Conservation (phyloP, 2,113 vertebrate genomes). For the Vombatus ursinus region DNA sequence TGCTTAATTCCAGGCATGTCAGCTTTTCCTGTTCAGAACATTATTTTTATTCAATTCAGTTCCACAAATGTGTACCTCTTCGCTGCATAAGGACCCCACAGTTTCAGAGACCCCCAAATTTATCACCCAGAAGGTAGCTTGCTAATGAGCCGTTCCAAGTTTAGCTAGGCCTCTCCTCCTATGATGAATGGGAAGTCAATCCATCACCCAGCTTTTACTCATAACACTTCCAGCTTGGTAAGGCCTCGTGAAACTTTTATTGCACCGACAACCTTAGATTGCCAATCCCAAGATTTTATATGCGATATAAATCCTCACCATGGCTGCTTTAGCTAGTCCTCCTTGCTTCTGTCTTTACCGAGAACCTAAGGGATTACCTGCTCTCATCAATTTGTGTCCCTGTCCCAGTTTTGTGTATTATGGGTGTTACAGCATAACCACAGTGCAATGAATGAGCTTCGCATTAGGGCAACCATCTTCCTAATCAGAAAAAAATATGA, state of each 20-base stretch:
- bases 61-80: neutral
- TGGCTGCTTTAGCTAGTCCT: neutral
- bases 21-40: neutral
- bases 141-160: too few relatives aligned
- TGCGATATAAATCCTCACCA: neutral
- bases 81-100: neutral
- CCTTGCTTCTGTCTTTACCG: neutral
- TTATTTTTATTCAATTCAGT: neutral
- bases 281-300: neutral
- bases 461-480: neutral
- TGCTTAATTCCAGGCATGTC: neutral
- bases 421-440: too few relatives aligned
- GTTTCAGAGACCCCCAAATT: neutral
- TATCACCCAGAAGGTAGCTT: too few relatives aligned
- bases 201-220: too few relatives aligned
- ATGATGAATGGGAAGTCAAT: too few relatives aligned
- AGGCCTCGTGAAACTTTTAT: too few relatives aligned
- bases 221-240: too few relatives aligned
- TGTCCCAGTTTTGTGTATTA: neutral
- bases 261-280: too few relatives aligned
- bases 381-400: neutral
- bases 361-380: neutral
- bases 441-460: neutral
- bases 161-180: too few relatives aligned
- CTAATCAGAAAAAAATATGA: neutral